Conservation (phyloP, 2,113 vertebrate species). For the Ailuropoda melanoleuca region DNA sequence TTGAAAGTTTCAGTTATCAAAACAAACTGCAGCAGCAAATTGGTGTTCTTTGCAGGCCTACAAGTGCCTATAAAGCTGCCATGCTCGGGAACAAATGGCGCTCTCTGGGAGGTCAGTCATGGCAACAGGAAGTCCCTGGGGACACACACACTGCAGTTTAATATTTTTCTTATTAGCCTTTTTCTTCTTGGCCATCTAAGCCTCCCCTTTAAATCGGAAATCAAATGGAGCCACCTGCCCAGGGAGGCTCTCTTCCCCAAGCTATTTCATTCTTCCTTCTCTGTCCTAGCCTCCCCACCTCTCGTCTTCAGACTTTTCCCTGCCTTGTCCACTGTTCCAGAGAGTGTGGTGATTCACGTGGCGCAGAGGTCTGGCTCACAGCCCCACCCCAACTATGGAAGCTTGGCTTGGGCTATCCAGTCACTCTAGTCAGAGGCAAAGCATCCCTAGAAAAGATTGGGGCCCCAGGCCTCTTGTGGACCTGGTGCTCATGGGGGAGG, state of each 20-base stretch:
- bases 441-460: not conserved
- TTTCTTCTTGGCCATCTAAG: conserved; percentile 89
- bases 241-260: conserved; percentile 61
- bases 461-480: not conserved
- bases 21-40: conserved; percentile 91
- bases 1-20: conserved; percentile 91
- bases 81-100: conserved; percentile 87
- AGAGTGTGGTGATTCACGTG: not conserved
- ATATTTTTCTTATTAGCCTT: conserved; percentile 90
- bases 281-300: not conserved
- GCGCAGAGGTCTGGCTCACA: not conserved
- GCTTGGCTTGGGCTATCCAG: not conserved
- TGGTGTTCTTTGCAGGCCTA: conserved; percentile 90
- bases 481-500: not conserved
- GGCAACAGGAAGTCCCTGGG: conserved; percentile 86
- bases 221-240: conserved; percentile 82
- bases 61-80: conserved; percentile 92
- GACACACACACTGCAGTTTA: conserved; percentile 88
- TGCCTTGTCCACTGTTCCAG: not conserved
- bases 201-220: conserved; percentile 87
- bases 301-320: not conserved
- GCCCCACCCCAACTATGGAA: not conserved
- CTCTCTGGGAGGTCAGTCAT: conserved; percentile 90
- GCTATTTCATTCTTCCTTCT: not conserved
- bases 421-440: conserved; percentile 12